phyloP scores from a whole-genome alignment of 2,113 vertebrate genomes.

The Rhea pennata region DNA sequence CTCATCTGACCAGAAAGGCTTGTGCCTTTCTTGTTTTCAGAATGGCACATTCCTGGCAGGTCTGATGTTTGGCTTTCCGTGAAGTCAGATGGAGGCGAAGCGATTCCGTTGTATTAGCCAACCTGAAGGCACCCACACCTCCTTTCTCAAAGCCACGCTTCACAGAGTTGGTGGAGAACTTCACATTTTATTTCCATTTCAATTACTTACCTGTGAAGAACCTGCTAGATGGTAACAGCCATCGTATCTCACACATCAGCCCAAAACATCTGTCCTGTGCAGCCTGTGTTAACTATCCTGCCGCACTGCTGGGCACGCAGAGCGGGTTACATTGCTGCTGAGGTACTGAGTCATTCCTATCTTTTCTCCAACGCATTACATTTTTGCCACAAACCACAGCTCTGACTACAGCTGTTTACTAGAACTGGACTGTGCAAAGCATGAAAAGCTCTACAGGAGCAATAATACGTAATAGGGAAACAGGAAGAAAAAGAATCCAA shows the following conservation, averaged over 20 bases:
- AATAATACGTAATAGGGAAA: background rate
- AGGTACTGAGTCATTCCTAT: background rate
- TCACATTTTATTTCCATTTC: background rate
- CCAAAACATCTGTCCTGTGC: background rate
- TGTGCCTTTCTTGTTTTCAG: background rate
- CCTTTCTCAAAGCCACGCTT: background rate
- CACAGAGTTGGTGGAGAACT: background rate
- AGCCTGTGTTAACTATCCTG: background rate
- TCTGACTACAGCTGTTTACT: background rate
- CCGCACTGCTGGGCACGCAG: accelerated
- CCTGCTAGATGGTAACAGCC: background rate
- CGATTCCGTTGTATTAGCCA: background rate
- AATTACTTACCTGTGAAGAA: background rate
- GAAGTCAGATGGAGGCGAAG: background rate
- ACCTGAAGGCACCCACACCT: background rate
- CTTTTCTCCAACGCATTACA: background rate
- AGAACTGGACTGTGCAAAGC: background rate
- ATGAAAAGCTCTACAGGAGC: background rate
- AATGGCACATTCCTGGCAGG: background rate
- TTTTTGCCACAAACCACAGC: background rate
- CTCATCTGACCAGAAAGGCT: background rate
- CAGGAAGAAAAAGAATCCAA: background rate
- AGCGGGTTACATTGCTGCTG: background rate
- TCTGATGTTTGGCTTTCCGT: background rate
- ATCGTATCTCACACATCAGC: background rate